Percentiles rank a stretch among this genome's conserved stretches.
phyloP scores from a whole-genome alignment of 2,888 invertebrate species.

The Lamellibrachia columna region DNA sequence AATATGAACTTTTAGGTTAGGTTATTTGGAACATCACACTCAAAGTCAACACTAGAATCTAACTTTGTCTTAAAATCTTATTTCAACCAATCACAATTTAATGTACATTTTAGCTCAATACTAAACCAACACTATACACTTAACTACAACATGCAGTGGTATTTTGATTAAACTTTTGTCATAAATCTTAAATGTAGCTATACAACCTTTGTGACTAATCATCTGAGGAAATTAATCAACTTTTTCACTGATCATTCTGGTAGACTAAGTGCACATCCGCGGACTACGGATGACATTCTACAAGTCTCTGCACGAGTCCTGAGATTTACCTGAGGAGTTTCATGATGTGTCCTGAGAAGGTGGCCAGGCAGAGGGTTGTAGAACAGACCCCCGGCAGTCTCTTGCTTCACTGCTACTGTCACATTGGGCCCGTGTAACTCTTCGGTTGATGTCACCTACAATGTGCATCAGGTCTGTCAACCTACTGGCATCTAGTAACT shows the following conservation, averaged over 20 bases:
- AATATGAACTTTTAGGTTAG: too few relatives aligned
- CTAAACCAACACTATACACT: too few relatives aligned
- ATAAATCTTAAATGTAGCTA: background rate
- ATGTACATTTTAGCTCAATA: too few relatives aligned
- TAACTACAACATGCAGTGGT: too few relatives aligned
- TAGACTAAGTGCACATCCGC: background rate
- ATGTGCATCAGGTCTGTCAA: background rate
- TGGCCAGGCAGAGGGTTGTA: slow-evolving; percentile 53
- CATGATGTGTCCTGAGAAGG: slow-evolving; percentile 47
- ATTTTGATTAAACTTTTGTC: background rate
- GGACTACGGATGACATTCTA: background rate
- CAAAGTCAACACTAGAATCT: too few relatives aligned
- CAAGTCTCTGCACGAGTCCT: too few relatives aligned
- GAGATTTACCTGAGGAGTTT: slow-evolving; percentile 48
- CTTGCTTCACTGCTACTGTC: slow-evolving; percentile 4
- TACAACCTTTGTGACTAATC: background rate
- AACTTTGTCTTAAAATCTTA: too few relatives aligned
- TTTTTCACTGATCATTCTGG: background rate
- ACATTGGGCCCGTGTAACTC: background rate
- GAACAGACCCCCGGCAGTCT: slow-evolving; percentile 47
- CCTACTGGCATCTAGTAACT: background rate
- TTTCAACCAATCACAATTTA: too few relatives aligned
- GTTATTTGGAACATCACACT: too few relatives aligned
- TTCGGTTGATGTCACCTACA: background rate
- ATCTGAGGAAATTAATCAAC: background rate